These are phyloP conservation scores for fruit fly (Drosophila melanogaster) DNA, from an alignment of 1,140 invertebrate species.

Conservation along the genomic window Release_6_plus_ISO1_MT NT_033777.3:30052001-30052500, in stretches of 20 bases:
- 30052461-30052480: no score
- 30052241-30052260: conserved; percentile 57
- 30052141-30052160: conserved; percentile 63
- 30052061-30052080: background rate
- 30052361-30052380: background rate
- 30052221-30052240: conserved; percentile 49
- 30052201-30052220: conserved; percentile 54
- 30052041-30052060: conserved; percentile 17
- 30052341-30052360: background rate
- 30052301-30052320: conserved; percentile 51
- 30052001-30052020: conserved; percentile 73
- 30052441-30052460: no score
- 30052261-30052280: conserved; percentile 22
- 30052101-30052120: conserved; percentile 10
- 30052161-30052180: conserved; percentile 48
- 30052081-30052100: conserved; percentile 58
- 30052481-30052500: no score
- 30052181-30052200: conserved; percentile 55
- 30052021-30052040: conserved; percentile 54
- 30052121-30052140: conserved; percentile 32
- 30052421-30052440: no score
- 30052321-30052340: background rate
- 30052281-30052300: conserved; percentile 12
- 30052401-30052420: no score
- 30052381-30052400: background rate